These are phyloP conservation scores for Myathropa florea DNA, from an alignment of 2,888 invertebrate species.

Conservation along the genomic window DNA sequence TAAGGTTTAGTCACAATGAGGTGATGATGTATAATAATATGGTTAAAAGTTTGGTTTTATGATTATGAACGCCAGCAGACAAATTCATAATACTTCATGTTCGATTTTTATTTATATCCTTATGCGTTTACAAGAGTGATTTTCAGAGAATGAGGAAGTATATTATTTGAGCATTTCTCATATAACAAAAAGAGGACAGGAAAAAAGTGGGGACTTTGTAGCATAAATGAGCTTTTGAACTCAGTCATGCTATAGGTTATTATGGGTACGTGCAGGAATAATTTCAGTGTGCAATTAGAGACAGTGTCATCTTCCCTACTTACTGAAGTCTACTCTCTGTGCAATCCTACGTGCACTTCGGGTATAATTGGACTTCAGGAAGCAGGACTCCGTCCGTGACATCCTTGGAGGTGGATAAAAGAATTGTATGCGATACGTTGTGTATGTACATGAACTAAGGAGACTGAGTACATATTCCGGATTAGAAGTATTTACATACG, in stretches of 20 bases:
- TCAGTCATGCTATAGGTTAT: constrained; percentile 59
- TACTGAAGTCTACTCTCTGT: constrained; percentile 42
- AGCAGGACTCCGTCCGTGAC: constrained; percentile 58
- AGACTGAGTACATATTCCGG: background rate
- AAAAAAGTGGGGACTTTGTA: constrained; percentile 39
- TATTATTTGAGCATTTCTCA: constrained; percentile 49
- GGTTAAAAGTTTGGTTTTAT: too few relatives aligned
- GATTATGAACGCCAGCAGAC: too few relatives aligned
- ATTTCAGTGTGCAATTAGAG: constrained; percentile 69
- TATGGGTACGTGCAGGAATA: constrained; percentile 57
- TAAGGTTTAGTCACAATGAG: background rate
- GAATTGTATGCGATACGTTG: constrained; percentile 11
- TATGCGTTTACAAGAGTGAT: too few relatives aligned
- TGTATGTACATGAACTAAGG: background rate
- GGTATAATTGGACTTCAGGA: constrained; percentile 66
- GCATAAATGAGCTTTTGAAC: constrained; percentile 64
- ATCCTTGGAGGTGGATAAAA: constrained; percentile 44
- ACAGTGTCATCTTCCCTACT: constrained; percentile 59
- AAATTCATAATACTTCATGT: too few relatives aligned
- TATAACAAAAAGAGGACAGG: constrained; percentile 21
- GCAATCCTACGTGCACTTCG: constrained; percentile 61
- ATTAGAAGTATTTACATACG: background rate
- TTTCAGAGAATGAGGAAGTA: constrained; percentile 32
- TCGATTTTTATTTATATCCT: background rate
- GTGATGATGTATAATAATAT: background rate